phyloP scores from a whole-genome alignment of 2,113 vertebrate genomes.

The Lutjanus erythropterus region DNA sequence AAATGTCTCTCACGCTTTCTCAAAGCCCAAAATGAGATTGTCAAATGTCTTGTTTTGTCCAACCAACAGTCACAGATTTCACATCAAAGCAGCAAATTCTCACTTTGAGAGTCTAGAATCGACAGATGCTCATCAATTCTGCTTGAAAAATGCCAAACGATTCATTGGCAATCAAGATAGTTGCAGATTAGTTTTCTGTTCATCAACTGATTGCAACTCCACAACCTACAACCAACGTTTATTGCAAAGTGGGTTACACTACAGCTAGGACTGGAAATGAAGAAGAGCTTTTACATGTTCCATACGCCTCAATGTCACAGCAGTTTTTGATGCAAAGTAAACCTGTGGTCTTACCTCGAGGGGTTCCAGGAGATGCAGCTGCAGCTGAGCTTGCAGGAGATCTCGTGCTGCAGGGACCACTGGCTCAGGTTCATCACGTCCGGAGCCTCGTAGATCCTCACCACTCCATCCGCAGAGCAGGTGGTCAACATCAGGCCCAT shows the following conservation, averaged over 20 bases:
- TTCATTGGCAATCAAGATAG: neutral
- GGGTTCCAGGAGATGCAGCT: constrained; percentile 99
- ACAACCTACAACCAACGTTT: neutral
- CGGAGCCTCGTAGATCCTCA: constrained; percentile 97
- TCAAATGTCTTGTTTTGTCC: too few species aligned
- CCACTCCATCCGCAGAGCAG: constrained; percentile 96
- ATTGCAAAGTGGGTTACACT: neutral
- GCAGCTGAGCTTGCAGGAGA: constrained; percentile 97
- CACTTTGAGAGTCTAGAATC: neutral
- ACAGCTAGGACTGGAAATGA: neutral
- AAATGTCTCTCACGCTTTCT: too few species aligned
- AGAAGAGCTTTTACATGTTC: neutral
- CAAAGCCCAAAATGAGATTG: too few species aligned
- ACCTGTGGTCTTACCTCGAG: constrained; percentile 88
- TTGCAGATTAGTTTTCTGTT: neutral
- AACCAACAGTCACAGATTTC: too few species aligned
- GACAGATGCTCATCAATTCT: neutral
- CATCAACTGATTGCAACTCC: neutral
- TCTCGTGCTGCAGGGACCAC: constrained; percentile 98
- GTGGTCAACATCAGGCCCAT: constrained; percentile 98
- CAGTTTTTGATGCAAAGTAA: neutral
- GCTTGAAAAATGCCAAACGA: neutral
- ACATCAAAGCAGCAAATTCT: neutral
- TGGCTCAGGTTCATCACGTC: constrained; percentile 99
- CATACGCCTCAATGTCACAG: neutral